Evolutionary conservation across 2,797 vertebrate species (phyloP), one percentile per base, ranked within the genome.

Genomic region (Aphelocoma californica): DNA sequence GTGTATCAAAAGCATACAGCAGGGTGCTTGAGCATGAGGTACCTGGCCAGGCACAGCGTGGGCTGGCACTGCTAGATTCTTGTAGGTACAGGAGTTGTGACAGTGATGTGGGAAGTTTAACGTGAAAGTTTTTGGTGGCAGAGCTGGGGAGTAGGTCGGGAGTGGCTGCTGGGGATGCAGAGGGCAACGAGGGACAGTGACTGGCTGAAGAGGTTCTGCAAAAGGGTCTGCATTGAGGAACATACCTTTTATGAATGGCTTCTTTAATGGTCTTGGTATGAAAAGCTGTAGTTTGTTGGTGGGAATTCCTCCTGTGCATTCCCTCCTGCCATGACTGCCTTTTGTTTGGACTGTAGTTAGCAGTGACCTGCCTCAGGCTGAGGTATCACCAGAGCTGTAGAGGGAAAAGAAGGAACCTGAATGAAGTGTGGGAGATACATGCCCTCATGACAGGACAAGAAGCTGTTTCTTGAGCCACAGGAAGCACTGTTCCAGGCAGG

Each of bases 381-480:
- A 9, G 25, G 6, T 12, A 20, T 67, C 5, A 2, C 8, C 32
- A 19, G 38, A 57, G 53, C 53, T 77, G 32, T 24, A 53, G 61
- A 48, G 34, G 26, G 45, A n/a, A 8, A 9, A 42, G 42, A 19
- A 42, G 7, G 1, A 3, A 9, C 48, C 38, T 61, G 50, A 53
- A 9, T 11, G 24, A 53, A 67, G 4, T 0, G 0, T 11, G 20
- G 65, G 42, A 70, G 32, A 23, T 3, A 1, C 2, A 0, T 14
- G 16, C 0, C 4, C 28, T 34, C 19, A 23, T 64, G 0, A 44
- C n/a, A 82, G 31, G 13, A 13, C 9, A 70, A 56, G 20, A 50
- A 78, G 31, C 12, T 74, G 16, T 54, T 64, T 47, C 51, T 9
- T 51, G 51, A 77, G 34, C 15, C 20, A 6, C 5, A 42, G 38